Percentiles rank a stretch among this genome's conserved stretches.
phyloP scores from a whole-genome alignment of 2,797 vertebrate species.

The Anguilla pacifica region DNA sequence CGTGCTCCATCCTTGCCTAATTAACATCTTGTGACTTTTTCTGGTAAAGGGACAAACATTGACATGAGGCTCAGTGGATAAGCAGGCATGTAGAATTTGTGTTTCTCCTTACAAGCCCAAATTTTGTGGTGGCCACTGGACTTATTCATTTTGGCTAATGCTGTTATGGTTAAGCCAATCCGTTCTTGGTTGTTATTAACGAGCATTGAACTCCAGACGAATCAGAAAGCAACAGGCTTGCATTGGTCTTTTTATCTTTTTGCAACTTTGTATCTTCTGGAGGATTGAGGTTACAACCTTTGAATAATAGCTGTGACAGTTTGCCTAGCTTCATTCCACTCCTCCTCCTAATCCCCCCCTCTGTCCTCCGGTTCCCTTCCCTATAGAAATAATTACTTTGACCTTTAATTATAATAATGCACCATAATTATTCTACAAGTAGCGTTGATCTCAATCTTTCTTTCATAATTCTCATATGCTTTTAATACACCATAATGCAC shows the following conservation, averaged over 20 bases:
- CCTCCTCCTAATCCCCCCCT: neutral
- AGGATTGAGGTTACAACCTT: neutral
- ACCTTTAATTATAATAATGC: neutral
- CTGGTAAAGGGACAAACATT: neutral
- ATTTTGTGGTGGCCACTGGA: neutral
- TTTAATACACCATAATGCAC: neutral
- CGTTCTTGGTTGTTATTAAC: neutral
- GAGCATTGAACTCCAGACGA: neutral
- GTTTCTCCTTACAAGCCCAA: neutral
- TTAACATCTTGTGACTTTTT: neutral
- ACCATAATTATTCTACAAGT: neutral
- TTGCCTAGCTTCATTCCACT: neutral
- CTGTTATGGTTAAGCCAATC: neutral
- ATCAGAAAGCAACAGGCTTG: neutral
- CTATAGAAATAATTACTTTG: neutral
- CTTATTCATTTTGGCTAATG: neutral
- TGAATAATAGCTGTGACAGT: neutral
- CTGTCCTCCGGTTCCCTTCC: neutral
- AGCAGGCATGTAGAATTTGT: neutral
- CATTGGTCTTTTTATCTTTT: neutral
- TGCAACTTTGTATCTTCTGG: neutral
- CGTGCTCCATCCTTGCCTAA: constrained; percentile 40
- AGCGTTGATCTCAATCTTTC: neutral
- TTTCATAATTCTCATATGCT: neutral
- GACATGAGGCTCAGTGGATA: neutral